Conservation (phyloP, 2,888 invertebrate genomes). For the Xestia sexstrigata region DNA sequence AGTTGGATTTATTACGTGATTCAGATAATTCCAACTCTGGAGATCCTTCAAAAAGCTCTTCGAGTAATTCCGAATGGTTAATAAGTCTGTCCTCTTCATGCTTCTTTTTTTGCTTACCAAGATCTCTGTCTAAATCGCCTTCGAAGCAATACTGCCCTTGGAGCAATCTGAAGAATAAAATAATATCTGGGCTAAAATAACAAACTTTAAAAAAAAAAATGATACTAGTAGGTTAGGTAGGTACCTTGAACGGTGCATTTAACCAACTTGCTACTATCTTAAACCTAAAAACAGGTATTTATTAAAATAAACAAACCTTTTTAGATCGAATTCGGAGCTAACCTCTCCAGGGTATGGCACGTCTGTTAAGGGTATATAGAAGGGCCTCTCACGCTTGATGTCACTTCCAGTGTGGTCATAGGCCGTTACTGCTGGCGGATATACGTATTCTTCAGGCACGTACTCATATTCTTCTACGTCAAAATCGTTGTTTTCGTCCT, state of each 20-base stretch:
- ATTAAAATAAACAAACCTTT: constrained; percentile 73
- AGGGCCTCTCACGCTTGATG: constrained; percentile 75
- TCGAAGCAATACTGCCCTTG: constrained; percentile 84
- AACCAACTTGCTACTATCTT: not conserved
- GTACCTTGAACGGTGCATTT: not conserved
- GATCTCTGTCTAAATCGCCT: constrained; percentile 71
- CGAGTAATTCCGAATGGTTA: constrained; percentile 25
- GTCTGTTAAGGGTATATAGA: constrained; percentile 82
- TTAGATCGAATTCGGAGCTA: constrained; percentile 82
- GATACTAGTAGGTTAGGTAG: not conserved
- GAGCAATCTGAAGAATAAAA: constrained; percentile 73
- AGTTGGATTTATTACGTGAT: not conserved
- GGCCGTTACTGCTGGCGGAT: constrained; percentile 69
- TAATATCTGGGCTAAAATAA: too few species aligned
- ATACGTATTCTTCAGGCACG: constrained; percentile 75
- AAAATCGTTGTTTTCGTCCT: constrained; percentile 77
- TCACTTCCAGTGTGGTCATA: constrained; percentile 59
- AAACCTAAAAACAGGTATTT: not conserved
- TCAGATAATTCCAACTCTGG: not conserved
- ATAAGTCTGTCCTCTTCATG: not conserved
- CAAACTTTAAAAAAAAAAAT: too few species aligned
- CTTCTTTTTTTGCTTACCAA: constrained; percentile 35
- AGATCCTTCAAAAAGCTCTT: constrained; percentile 10
- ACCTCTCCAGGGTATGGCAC: constrained; percentile 84
- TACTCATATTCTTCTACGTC: constrained; percentile 79